These are phyloP conservation scores for Machaerirhynchus nigripectus DNA, from an alignment of 2,113 vertebrate species.

Conservation along the genomic window DNA sequence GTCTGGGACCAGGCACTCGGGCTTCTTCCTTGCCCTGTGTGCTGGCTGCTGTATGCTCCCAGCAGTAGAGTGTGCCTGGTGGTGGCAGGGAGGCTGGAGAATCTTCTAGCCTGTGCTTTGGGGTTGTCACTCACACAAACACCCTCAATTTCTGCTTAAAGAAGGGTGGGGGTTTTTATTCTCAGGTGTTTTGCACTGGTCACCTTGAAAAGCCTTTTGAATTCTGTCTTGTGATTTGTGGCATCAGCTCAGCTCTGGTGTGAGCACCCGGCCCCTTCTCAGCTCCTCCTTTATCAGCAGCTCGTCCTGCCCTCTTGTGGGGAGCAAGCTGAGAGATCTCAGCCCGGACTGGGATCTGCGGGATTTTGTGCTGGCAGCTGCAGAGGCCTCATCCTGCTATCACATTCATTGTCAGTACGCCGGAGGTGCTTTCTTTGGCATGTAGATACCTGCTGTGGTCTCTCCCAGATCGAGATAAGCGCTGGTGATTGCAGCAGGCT, in stretches of 20 bases:
- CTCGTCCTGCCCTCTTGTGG: conserved; percentile 25
- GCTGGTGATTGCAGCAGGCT: not conserved
- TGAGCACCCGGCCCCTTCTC: not conserved
- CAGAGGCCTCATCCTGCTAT: not conserved
- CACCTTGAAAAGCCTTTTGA: not conserved
- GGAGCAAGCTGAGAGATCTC: not conserved
- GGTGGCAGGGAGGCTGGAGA: not conserved
- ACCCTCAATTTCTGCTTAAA: not conserved
- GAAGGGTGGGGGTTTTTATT: not conserved
- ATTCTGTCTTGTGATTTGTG: not conserved
- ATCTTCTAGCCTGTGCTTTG: not conserved
- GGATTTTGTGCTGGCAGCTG: not conserved
- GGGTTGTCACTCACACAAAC: not conserved
- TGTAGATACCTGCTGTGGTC: not conserved
- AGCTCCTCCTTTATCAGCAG: not conserved
- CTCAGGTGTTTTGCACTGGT: not conserved
- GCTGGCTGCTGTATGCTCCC: not conserved
- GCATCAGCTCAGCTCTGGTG: not conserved
- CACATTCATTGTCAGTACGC: not conserved
- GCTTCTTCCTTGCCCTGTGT: not conserved
- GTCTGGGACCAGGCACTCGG: accelerated
- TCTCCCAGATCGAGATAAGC: not conserved
- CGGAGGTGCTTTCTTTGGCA: not conserved
- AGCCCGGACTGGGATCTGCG: not conserved
- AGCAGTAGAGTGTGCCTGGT: not conserved